Base-by-base conservation (phyloP, 2,113 vertebrate genomes). In the Perca fluviatilis region DNA sequence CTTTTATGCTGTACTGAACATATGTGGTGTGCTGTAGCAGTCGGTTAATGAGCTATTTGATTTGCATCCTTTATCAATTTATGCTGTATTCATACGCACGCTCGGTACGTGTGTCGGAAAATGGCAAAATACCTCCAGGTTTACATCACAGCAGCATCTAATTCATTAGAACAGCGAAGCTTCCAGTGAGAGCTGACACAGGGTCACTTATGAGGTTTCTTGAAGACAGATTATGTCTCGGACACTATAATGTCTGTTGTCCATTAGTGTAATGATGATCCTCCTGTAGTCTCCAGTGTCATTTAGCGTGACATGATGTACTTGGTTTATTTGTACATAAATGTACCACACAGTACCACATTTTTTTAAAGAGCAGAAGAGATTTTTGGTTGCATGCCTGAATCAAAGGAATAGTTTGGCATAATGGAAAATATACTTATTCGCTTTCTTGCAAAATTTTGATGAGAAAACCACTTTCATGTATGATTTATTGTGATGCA, bases 221-320 rank as follows among this genome's bases (percentile, higher is more conserved):
- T 86, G 65, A 68, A 54, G 68, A 60, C 75, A 30, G 58, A 85
- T 88, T 73, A 74, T 54, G 54, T 74, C 70, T 57, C 43, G 7
- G 14, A 6, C 74, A 14, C 23, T 12, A 16, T 79, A 83, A 83
- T 87, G 77, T 25, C 84, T 74, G 69, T 75, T 66, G 47, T 69
- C 73, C 53, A 58, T 84, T 80, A 74, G 53, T 47, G 63, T 80
- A 83, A 70, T 76, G 63, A 86, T 87, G 63, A 82, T 68, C 81
- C 81, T 66, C 49, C 14, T 65, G 63, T 62, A 25, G 63, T 78
- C 66, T 86, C 51, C 15, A 61, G 56, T 79, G 68, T 62, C 82
- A 84, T 73, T 89, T 91, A 86, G 15, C 21, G 50, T 51, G 77
- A 84, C 77, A 74, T 58, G 19, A 77, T 76, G 62, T 54, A 19